phyloP scores from a whole-genome alignment of 1,140 invertebrate genomes.

The Dreissena polymorpha region DNA sequence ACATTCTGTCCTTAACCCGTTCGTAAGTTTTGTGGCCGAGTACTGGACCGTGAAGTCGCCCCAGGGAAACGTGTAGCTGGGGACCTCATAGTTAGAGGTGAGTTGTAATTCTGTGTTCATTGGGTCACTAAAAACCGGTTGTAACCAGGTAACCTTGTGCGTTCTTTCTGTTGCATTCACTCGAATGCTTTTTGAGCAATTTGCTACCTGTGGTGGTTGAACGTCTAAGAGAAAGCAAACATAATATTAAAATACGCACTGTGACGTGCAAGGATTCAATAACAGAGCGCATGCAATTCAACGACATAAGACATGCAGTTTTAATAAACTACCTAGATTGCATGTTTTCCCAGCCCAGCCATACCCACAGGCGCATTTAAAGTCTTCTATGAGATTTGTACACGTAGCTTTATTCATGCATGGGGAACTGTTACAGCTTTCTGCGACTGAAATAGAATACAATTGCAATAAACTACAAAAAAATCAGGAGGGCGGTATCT shows the following conservation, averaged over 20 bases:
- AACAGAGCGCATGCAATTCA: neutral
- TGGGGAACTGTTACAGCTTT: conserved; percentile 6
- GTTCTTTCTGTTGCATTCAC: conserved; percentile 21
- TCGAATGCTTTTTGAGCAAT: neutral
- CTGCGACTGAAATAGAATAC: neutral
- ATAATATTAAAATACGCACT: neutral
- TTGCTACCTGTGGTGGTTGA: conserved; percentile 6
- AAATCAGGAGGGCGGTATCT: too few species aligned
- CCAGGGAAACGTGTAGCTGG: conserved; percentile 29
- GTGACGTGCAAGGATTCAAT: neutral
- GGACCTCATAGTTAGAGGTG: conserved; percentile 16
- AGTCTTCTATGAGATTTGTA: conserved; percentile 5
- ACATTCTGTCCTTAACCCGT: conserved; percentile 46
- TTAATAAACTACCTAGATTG: neutral
- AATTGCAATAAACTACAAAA: too few species aligned
- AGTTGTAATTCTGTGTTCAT: neutral
- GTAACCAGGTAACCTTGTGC: neutral
- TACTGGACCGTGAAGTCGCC: conserved; percentile 42
- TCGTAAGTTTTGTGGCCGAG: conserved; percentile 24
- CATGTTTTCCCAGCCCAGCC: conserved; percentile 18
- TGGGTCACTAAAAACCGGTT: conserved; percentile 4
- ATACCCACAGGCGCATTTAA: neutral
- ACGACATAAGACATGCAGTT: neutral
- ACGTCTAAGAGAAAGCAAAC: conserved; percentile 3
- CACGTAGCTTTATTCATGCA: conserved; percentile 2